Evolutionary conservation across 2,797 vertebrate genomes (phyloP).

Genomic region (Mormyrus proboscirostris): DNA sequence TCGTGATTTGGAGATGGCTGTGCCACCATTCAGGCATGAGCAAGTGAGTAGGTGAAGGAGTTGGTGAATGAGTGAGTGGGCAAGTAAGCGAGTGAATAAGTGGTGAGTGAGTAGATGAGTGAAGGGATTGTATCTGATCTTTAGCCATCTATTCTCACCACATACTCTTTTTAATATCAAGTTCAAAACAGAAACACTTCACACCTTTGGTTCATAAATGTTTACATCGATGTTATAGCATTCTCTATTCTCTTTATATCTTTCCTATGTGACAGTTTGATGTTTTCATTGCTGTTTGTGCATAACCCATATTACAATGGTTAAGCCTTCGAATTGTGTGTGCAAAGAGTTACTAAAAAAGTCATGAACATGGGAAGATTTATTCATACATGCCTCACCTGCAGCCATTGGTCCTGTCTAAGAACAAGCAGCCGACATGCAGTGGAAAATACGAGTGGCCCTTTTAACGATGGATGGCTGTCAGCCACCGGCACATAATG

Average conservation of each 20-base stretch:
- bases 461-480: neutral
- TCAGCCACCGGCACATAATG: neutral
- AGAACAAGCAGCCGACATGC: neutral
- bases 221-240: neutral
- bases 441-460: neutral
- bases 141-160: neutral
- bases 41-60: neutral
- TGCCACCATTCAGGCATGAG: neutral
- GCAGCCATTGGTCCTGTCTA: neutral
- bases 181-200: neutral
- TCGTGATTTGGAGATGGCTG: neutral
- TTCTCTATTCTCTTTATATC: neutral
- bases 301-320: neutral
- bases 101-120: neutral
- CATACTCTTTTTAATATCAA: neutral
- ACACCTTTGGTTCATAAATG: neutral
- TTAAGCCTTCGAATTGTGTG: neutral
- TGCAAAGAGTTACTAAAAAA: neutral
- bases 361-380: neutral
- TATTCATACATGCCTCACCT: neutral
- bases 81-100: neutral
- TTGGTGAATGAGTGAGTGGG: neutral
- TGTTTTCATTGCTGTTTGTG: neutral
- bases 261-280: neutral
- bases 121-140: neutral